Evolutionary conservation across 2,888 invertebrate species (phyloP).

Genomic region (Diarsia rubi): DNA sequence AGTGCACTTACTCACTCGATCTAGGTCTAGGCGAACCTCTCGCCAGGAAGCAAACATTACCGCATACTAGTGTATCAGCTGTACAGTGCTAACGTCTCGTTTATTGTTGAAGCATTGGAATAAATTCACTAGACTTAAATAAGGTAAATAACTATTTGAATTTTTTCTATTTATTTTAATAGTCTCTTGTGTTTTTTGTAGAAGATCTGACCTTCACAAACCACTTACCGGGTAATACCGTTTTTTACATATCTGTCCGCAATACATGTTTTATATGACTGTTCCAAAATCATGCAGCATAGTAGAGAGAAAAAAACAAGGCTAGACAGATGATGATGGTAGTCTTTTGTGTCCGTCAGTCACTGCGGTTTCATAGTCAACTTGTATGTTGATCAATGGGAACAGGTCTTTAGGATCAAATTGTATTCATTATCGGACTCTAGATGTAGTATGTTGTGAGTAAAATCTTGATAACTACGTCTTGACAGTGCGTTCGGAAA

Average conservation of each 20-base stretch:
- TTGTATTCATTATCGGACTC: background rate
- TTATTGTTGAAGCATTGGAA: background rate
- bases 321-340: background rate
- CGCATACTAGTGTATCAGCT: background rate
- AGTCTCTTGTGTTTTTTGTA: background rate
- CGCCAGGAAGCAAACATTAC: conserved; percentile 22
- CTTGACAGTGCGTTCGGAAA: background rate
- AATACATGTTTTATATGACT: background rate
- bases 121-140: background rate
- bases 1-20: conserved; percentile 6
- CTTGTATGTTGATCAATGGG: conserved; percentile 2
- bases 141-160: background rate
- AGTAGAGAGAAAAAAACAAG: background rate
- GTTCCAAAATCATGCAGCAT: background rate
- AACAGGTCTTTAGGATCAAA: background rate
- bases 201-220: background rate
- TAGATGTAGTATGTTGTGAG: background rate
- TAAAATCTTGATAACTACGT: background rate
- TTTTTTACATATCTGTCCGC: background rate
- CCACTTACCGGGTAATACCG: background rate
- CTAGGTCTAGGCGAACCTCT: conserved; percentile 42
- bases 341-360: background rate
- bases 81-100: background rate
- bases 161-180: no score
- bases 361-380: background rate